Evolutionary conservation across 2,113 vertebrate species (phyloP).

Genomic region (Jacana jacana): DNA sequence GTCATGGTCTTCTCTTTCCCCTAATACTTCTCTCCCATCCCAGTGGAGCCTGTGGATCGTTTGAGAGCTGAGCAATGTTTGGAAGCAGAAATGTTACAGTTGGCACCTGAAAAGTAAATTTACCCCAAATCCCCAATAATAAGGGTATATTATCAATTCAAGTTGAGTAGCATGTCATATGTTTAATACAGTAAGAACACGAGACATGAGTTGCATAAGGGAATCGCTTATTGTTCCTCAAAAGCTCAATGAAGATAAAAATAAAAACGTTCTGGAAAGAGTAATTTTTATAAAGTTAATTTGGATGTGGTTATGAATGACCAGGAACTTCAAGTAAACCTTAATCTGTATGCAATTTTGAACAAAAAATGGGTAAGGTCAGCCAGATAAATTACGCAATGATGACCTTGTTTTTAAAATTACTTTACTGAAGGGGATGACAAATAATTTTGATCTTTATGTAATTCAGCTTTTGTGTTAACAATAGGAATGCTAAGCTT

Average conservation of each 20-base stretch:
- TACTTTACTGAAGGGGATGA: conserved; percentile 37
- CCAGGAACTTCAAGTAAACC: background rate
- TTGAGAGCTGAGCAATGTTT: background rate
- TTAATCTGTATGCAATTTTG: background rate
- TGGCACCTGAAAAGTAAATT: background rate
- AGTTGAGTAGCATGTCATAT: background rate
- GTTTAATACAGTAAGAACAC: background rate
- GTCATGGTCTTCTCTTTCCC: background rate
- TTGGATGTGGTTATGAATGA: background rate
- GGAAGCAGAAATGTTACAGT: background rate
- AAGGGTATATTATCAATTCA: background rate
- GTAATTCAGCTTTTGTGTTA: conserved; percentile 54
- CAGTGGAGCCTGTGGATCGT: background rate
- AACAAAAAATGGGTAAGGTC: background rate
- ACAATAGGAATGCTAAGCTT: conserved; percentile 50
- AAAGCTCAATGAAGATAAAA: background rate
- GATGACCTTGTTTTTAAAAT: conserved; percentile 44
- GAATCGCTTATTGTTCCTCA: background rate
- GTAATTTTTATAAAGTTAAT: background rate
- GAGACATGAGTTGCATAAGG: background rate
- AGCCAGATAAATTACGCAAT: conserved; percentile 34
- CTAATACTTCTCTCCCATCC: background rate
- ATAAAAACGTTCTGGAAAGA: background rate
- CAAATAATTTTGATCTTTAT: conserved; percentile 27
- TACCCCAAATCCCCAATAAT: background rate